Evolutionary conservation across 2,888 invertebrate genomes (phyloP), one percentile per base, ranked within the genome.

Genomic region (Sesamia inferens): DNA sequence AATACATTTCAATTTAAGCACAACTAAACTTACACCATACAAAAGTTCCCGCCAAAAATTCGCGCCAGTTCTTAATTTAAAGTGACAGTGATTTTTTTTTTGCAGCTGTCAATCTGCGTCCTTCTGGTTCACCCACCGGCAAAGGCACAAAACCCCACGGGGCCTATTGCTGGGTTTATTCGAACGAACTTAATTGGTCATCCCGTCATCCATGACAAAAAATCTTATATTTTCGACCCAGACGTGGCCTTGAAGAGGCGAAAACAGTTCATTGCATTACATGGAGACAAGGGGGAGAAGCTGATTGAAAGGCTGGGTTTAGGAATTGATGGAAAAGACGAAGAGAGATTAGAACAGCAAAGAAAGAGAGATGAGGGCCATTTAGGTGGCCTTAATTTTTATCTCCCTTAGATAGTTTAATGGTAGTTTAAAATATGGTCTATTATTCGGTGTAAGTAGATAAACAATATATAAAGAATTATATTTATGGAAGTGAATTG

Each of bases 301-400:
- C 93, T 97, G 14, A 97, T 98, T 11, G 97, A 97, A 86, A 95
- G 97, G 80, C 87, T 97, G 11, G 98, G 97, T 0, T 91, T 97
- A 72, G 97, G 97, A 0, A 91, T 95, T 24, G 97, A 97, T 88
- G 97, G 97, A 0, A 95, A 93, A n/a, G 96, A 97, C 54, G 93
- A 96, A 47, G 96, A 97, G 81, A 92, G 97, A 71, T 86, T 97
- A 48, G 88, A 83, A 22, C 89, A 94, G 72, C 97, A 97, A 85
- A 92, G 92, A 78, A 84, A 90, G 47, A 92, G 97, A 74, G 97
- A 97, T 85, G 93, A 94, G 71, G 97, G 97, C 0, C 97, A 97
- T 92, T 91, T 97, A 48, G 96, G 96, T 7, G 97, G 97, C 22
- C 88, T 94, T 55, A 96, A 96, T 88, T 89, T 88, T 77, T 92